A percentile compares a stretch with the other conserved stretches of the same genome.
Evolutionary conservation across 2,113 vertebrate species (phyloP).

Genomic region (Dolichotis patagonum): DNA sequence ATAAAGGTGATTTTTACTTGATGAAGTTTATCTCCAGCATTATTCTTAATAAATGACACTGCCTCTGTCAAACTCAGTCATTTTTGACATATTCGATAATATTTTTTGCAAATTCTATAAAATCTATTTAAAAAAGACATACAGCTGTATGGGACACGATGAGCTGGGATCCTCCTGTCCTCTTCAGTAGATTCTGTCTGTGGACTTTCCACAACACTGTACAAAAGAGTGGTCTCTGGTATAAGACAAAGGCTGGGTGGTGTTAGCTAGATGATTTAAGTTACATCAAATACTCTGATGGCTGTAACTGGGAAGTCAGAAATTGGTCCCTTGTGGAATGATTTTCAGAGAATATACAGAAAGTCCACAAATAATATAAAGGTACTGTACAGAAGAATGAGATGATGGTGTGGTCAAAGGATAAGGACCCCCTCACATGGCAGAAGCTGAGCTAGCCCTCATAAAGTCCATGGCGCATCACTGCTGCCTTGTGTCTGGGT

Average conservation of each 20-base stretch:
- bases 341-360: background rate
- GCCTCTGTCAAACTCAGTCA: constrained; percentile 44
- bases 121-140: constrained; percentile 6
- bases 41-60: constrained; percentile 48
- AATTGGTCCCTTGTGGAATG: background rate
- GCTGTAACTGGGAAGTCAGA: background rate
- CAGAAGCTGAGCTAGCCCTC: background rate
- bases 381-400: background rate
- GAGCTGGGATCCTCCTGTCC: background rate
- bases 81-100: constrained; percentile 54
- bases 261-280: background rate
- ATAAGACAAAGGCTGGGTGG: background rate
- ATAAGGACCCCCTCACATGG: background rate
- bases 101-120: constrained; percentile 44
- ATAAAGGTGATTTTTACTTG: constrained; percentile 58
- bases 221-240: background rate
- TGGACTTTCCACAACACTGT: background rate
- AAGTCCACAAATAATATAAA: background rate
- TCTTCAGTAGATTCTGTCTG: background rate
- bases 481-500: background rate
- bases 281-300: background rate
- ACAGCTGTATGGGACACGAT: background rate
- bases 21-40: constrained; percentile 59
- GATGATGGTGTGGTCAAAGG: background rate
- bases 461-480: background rate